Evolutionary conservation across 2,797 vertebrate species (phyloP), one percentile per base, ranked within the genome.

Genomic region (Pseudochromis fuscus): DNA sequence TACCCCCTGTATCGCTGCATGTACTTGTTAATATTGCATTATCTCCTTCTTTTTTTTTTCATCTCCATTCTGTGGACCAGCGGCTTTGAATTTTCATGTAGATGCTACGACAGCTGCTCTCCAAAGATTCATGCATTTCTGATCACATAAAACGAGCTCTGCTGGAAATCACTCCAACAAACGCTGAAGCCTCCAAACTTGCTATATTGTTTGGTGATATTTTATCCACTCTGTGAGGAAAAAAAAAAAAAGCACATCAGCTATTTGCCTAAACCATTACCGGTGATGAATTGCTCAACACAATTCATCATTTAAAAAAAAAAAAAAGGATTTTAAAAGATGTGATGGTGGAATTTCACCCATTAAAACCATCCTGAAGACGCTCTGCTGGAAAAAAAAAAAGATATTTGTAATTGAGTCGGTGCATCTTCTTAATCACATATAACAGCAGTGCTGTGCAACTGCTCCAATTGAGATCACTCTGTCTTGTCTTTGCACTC

Each of bases 381-480:
- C 40, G 38, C 5, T 64, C n/a, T 7, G 35, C 60, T 74, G 40
- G 44, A 30, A 45, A 44, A 66, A 42, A 57, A 37, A 69, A 72
- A 67, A 55, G 67, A 72, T 65, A 59, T 73, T 81, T 80, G 66
- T 84, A 83, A 88, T 86, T 83, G 74, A 86, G 79, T 58, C 31
- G 2, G 56, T 57, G 75, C 50, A 19, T 82, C 67, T 75, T 83
- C 79, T 84, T 87, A 87, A 88, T 86, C 79, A 84, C 82, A 66
- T 33, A 67, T 59, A 84, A 83, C 79, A 74, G 82, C 77, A 49
- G 37, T 3, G 67, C 62, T 35, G 58, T 38, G 59, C 49, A 72
- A 50, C 57, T 5, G 58, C 67, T 72, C 55, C 73, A 70, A 75
- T 45, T 70, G 59, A 82, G 76, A 79, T 85, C 37, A 19, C 63